Evolutionary conservation across 2,113 vertebrate species (phyloP).

Genomic region (Centropus bengalensis): DNA sequence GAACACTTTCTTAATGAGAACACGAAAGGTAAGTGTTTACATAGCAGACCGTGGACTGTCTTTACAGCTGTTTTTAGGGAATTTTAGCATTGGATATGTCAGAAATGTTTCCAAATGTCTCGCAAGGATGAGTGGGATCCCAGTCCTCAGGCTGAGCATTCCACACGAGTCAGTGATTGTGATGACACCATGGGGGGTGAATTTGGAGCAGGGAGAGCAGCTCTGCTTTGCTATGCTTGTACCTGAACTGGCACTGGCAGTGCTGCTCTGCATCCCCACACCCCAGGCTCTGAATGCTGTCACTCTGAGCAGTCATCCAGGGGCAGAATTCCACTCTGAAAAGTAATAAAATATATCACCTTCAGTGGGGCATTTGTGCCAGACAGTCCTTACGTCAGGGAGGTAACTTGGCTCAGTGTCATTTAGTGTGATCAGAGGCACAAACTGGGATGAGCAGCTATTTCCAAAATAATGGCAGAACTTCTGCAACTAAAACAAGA

Average conservation of each 20-base stretch:
- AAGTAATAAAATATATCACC: not conserved
- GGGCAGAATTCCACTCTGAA: not conserved
- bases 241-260: no score
- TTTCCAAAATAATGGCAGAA: not conserved
- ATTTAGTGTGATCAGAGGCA: not conserved
- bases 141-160: not conserved
- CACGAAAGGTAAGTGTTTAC: not conserved
- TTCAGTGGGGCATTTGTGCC: not conserved
- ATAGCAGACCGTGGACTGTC: not conserved
- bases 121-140: fast-evolving
- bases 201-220: not conserved
- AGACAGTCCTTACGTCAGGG: not conserved
- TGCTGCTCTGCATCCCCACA: not conserved
- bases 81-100: not conserved
- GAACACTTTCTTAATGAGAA: not conserved
- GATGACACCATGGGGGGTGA: fast-evolving
- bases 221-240: not conserved
- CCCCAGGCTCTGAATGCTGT: not conserved
- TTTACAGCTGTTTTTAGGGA: not conserved
- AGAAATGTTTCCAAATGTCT: not conserved
- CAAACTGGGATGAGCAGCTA: not conserved
- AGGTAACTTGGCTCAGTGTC: fast-evolving
- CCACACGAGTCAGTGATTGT: not conserved
- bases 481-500: not conserved
- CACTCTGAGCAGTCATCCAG: not conserved